Evolutionary conservation across 2,888 invertebrate genomes (phyloP), one percentile per base, ranked within the genome.

Genomic region (Strigamia maritima): DNA sequence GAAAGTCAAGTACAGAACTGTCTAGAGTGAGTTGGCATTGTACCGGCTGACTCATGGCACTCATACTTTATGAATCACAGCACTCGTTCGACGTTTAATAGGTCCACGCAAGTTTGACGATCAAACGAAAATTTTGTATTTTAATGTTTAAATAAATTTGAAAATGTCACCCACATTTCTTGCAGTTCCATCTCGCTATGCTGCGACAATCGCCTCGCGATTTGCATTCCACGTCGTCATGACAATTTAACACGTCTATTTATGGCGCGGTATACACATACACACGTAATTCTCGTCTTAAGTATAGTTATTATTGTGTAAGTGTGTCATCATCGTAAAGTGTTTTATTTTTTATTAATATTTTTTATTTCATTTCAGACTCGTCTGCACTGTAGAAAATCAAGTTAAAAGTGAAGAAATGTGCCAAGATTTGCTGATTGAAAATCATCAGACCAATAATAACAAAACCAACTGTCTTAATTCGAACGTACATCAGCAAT

Each of bases 1-100:
- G 49, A n/a, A 49, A 49, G 49, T 49, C 49, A n/a, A 49, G 49
- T 49, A 49, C 49, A n/a, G 49, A 49, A 49, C 49, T 49, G 49
- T 49, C 49, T n/a, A 49, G n/a, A 49, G 49, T 49, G n/a, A 49
- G n/a, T n/a, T 14, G n/a, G n/a, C 49, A 49, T 49, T 49, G 49
- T 49, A 49, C 49, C n/a, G 49, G 49, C 8, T 49, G 49, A 49
- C 49, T 49, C 49, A 49, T 49, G 3, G 49, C 49, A n/a, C 49
- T 49, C n/a, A n/a, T 49, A 6, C 31, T 49, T n/a, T 6, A n/a
- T 49, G n/a, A n/a, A 14, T 49, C 16, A 49, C n/a, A 10, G 49
- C 49, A 49, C 49, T 14, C 49, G n/a, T 6, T 49, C n/a, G 49
- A n/a, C 16, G n/a, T 49, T 49, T n/a, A n/a, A n/a, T 49, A 3